These are phyloP conservation scores for Caenorhabditis japonica DNA, from an alignment of 2,888 invertebrate species.

Conservation along the genomic window DNA sequence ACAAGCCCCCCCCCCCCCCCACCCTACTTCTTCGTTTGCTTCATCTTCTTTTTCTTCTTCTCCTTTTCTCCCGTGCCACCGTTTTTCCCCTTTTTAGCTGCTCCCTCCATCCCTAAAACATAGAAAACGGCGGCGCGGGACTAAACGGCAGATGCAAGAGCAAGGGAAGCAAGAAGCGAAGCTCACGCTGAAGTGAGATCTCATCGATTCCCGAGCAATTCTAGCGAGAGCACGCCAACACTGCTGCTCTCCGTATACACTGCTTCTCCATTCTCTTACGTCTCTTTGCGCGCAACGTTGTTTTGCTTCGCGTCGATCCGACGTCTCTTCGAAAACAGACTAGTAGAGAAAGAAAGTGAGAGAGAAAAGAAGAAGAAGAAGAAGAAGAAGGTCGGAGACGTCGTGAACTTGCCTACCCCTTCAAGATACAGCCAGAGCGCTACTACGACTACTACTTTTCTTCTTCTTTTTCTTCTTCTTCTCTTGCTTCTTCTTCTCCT, in stretches of 20 bases:
- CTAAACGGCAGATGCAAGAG: slow-evolving; percentile 44
- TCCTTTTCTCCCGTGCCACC: slow-evolving; percentile 16
- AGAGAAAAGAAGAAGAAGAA: slow-evolving; percentile 7
- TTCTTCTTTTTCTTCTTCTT: slow-evolving; percentile 21
- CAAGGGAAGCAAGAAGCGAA: slow-evolving; percentile 34
- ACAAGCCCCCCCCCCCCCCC: slow-evolving; percentile 13
- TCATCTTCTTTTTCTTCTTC: slow-evolving; percentile 20
- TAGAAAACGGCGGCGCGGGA: slow-evolving; percentile 49
- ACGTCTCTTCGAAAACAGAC: slow-evolving; percentile 20
- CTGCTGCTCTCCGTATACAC: slow-evolving; percentile 4
- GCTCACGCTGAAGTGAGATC: slow-evolving; percentile 54
- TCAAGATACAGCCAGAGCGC: slow-evolving; percentile 23
- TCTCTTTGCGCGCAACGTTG: slow-evolving; percentile 20
- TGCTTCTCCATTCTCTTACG: slow-evolving; percentile 16
- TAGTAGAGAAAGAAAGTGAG: slow-evolving; percentile 1
- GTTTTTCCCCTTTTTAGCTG: slow-evolving; percentile 14
- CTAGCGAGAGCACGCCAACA: slow-evolving; percentile 7
- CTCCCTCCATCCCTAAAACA: slow-evolving; percentile 41
- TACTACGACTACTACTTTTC: slow-evolving; percentile 15
- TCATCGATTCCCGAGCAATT: slow-evolving; percentile 55
- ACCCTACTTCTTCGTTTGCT: slow-evolving; percentile 7
- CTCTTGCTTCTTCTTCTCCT: slow-evolving; percentile 8
- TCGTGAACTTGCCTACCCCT: slow-evolving; percentile 18
- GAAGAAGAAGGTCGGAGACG: slow-evolving; percentile 9
- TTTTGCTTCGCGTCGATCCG: slow-evolving; percentile 2